A percentile compares a stretch with the other conserved stretches of the same genome.
phyloP scores from a whole-genome alignment of 2,797 vertebrate genomes.

The Loriculus beryllinus region DNA sequence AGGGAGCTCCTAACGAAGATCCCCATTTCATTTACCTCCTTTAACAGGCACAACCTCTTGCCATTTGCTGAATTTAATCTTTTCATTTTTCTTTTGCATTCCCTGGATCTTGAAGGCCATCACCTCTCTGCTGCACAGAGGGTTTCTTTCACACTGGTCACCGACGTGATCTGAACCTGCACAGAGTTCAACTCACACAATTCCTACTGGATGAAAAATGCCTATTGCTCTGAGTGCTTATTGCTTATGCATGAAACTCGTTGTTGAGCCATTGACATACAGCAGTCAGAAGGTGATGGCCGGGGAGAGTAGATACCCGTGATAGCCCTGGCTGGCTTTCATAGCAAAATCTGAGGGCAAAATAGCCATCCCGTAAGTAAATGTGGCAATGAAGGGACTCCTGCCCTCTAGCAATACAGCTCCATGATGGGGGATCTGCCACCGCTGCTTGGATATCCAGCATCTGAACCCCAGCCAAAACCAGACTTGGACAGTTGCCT shows the following conservation, averaged over 20 bases:
- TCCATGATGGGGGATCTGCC: background rate
- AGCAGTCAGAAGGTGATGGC: background rate
- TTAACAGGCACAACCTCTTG: background rate
- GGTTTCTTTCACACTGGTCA: background rate
- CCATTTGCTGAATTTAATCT: background rate
- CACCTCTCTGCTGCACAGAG: background rate
- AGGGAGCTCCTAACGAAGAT: background rate
- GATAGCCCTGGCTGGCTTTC: background rate
- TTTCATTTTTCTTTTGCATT: background rate
- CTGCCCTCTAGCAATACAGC: background rate
- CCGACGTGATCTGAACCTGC: background rate
- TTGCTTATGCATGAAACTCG: background rate
- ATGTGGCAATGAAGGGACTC: background rate
- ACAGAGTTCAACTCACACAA: background rate
- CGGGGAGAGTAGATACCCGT: background rate
- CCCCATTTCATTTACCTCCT: background rate
- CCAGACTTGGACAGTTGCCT: background rate
- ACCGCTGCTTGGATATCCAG: background rate
- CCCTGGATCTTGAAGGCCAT: background rate
- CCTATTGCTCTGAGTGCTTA: fast-evolving
- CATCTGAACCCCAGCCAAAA: background rate
- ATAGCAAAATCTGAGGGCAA: background rate
- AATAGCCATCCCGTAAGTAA: background rate
- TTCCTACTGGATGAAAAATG: background rate
- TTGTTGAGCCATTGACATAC: background rate